phyloP scores from a whole-genome alignment of 2,113 vertebrate genomes.

The Corvus hawaiiensis region DNA sequence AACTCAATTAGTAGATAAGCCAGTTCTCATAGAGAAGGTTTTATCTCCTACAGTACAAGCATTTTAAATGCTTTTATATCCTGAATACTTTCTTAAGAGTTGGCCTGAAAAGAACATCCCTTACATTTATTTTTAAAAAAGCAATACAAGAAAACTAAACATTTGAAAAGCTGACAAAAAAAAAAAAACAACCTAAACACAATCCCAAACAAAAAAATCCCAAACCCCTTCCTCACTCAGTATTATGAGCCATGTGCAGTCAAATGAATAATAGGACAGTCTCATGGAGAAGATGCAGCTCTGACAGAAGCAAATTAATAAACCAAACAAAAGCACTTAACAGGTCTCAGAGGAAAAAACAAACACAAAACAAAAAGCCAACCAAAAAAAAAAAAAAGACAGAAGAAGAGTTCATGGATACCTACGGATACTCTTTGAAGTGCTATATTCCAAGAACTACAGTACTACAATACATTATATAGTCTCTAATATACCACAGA shows the following conservation, averaged over 20 bases:
- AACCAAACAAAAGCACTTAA: not conserved
- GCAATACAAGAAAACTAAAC: not conserved
- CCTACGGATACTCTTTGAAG: not conserved
- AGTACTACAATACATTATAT: not conserved
- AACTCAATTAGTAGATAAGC: slow-evolving; percentile 32
- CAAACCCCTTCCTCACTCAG: not conserved
- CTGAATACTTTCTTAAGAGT: not conserved
- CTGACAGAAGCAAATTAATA: slow-evolving; percentile 3
- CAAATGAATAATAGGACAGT: not conserved
- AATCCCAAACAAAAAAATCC: not conserved
- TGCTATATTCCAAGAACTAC: not conserved
- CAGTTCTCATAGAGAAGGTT: not conserved
- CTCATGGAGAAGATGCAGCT: slow-evolving; percentile 2
- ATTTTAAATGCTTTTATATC: not conserved
- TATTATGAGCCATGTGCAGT: not conserved
- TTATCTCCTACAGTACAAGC: not conserved
- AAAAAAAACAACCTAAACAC: not conserved
- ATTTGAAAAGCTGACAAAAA: not conserved
- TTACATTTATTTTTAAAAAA: not conserved
- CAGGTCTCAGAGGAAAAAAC: not conserved
- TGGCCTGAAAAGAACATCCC: not conserved
- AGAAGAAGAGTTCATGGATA: not conserved
- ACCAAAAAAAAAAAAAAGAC: not conserved
- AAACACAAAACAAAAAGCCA: not conserved
- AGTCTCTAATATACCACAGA: not conserved